phyloP scores from a whole-genome alignment of 1,140 invertebrate species.

The Neelides sp. region DNA sequence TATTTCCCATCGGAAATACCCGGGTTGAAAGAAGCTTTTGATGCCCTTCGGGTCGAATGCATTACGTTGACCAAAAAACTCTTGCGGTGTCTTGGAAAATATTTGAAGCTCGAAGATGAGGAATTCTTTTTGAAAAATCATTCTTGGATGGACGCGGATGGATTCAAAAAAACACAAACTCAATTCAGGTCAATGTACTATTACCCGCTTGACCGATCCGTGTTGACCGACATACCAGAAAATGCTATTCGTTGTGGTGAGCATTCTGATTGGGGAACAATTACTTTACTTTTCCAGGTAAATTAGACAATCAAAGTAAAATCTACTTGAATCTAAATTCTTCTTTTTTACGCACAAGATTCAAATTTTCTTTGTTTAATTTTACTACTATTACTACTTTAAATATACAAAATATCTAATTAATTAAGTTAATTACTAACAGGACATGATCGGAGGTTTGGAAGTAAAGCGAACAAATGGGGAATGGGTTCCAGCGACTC shows the following conservation, averaged over 20 bases:
- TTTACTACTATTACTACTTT: too few relatives aligned
- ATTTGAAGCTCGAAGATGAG: conserved; percentile 13
- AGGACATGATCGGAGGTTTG: conserved; percentile 14
- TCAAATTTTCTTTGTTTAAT: too few relatives aligned
- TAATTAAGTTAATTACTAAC: too few relatives aligned
- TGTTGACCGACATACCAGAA: not conserved
- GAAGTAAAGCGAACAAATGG: conserved; percentile 11
- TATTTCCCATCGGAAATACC: conserved; percentile 14
- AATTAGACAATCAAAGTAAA: too few relatives aligned
- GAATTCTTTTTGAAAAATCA: conserved; percentile 16
- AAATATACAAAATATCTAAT: too few relatives aligned
- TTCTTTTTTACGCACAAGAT: too few relatives aligned
- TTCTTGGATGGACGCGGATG: not conserved
- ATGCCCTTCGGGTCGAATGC: conserved; percentile 4
- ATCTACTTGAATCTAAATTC: too few relatives aligned
- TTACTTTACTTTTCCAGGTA: conserved; percentile 17
- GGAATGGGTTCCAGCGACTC: conserved; percentile 15
- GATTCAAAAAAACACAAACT: not conserved
- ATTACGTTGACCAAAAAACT: conserved; percentile 11
- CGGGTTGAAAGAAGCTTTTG: conserved; percentile 15
- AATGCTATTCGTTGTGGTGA: conserved; percentile 11
- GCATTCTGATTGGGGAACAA: conserved; percentile 19
- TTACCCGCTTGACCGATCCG: not conserved
- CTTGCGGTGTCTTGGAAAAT: conserved; percentile 3
- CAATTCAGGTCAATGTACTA: conserved; percentile 9